Percentiles rank a stretch among this genome's conserved stretches.
Evolutionary conservation across 2,888 invertebrate genomes (phyloP).

Genomic region (Lasioglossum figueresi): DNA sequence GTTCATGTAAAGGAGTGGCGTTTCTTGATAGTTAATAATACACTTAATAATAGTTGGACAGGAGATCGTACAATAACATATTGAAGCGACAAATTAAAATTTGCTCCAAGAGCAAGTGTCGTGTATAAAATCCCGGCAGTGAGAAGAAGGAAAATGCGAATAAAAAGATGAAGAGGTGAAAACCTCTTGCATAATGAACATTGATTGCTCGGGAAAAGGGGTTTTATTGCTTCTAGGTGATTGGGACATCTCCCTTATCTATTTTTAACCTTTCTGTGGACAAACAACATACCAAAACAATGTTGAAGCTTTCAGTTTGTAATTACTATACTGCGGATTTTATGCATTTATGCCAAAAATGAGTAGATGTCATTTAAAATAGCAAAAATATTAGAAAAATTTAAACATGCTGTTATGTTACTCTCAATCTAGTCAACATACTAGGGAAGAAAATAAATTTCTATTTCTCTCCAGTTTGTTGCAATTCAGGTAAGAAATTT

Average conservation of each 20-base stretch:
- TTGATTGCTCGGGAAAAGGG: not conserved
- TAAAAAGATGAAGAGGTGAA: constrained; percentile 55
- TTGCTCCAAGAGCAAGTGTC: not conserved
- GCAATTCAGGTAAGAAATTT: too few relatives aligned
- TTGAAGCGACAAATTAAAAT: too few relatives aligned
- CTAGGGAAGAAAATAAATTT: too few relatives aligned
- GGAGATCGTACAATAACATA: not conserved
- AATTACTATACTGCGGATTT: too few relatives aligned
- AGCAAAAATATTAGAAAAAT: too few relatives aligned
- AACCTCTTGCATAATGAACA: constrained; percentile 67
- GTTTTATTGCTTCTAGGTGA: not conserved
- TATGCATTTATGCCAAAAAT: too few relatives aligned
- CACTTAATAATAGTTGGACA: not conserved
- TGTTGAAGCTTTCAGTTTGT: too few relatives aligned
- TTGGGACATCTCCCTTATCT: not conserved
- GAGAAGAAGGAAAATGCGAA: constrained; percentile 30
- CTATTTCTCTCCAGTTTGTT: too few relatives aligned
- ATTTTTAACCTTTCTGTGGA: not conserved
- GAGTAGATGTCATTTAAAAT: too few relatives aligned
- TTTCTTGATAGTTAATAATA: not conserved
- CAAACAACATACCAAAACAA: too few relatives aligned
- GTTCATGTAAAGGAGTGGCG: not conserved
- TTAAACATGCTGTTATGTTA: too few relatives aligned
- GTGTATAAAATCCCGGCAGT: not conserved
- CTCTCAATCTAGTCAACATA: too few relatives aligned